Evolutionary conservation across 2,113 vertebrate genomes (phyloP), one percentile per base, ranked within the genome.

Genomic region (Syngnathus scovelli): DNA sequence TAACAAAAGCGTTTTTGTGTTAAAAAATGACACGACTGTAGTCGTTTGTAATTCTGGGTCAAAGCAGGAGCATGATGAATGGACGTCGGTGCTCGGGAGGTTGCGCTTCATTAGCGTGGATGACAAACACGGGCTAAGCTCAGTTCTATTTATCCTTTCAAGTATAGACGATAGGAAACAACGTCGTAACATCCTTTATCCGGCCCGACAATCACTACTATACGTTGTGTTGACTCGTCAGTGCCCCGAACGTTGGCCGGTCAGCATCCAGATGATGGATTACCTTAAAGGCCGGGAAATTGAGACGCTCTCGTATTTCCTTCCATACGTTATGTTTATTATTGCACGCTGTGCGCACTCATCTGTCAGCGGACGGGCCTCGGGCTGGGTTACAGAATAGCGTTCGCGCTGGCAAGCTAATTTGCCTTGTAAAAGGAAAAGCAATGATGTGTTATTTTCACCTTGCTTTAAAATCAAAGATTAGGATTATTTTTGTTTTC

Each of bases 131-230:
- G 80, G 74, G 84, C 85, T 73, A 78, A 74, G 68, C 75, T 85
- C 83, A 67, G 75, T 78, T 85, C 70, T 87, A 79, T 85, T 88
- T 88, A 85, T 86, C 71, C 82, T 84, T 83, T 77, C 77, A 69
- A 70, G 56, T 83, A 82, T 83, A 49, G 16, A 46, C 44, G 44
- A 75, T 7, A 73, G 77, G 80, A 82, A 84, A 88, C 83, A 80
- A 84, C 66, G 74, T 64, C 61, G 63, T 56, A 41, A 64, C 71
- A 37, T 69, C 64, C 49, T 43, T 71, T 75, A 75, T 60, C 13
- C 48, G 46, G 52, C 51, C 37, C 65, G 54, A 49, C 37, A 5
- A 65, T 68, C 66, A 27, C 70, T 21, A 64, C 61, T 66, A 63
- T 66, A 59, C 16, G 81, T 60, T 55, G 61, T 72, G 74, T 78